phyloP scores from a whole-genome alignment of 2,113 vertebrate species.

The Pyxicephalus adspersus region DNA sequence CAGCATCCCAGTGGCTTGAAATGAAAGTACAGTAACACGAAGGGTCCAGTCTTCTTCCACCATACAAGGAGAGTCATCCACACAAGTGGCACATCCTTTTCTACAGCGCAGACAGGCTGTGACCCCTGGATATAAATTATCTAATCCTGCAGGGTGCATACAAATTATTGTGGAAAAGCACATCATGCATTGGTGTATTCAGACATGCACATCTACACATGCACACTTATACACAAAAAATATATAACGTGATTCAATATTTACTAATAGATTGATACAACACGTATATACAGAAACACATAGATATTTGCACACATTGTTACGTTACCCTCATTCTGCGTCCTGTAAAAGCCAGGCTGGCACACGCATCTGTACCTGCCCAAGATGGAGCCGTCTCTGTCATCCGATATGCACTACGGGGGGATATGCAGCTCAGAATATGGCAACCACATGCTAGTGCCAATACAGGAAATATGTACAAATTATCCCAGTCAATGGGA shows the following conservation, averaged over 20 bases:
- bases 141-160: conserved; percentile 2
- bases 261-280: not conserved
- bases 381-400: conserved; percentile 81
- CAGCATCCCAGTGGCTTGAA: conserved; percentile 88
- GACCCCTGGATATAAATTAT: conserved; percentile 58
- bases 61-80: conserved; percentile 81
- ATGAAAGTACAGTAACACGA: conserved; percentile 73
- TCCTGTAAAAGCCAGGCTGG: conserved; percentile 84
- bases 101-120: conserved; percentile 82
- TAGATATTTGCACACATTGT: conserved; percentile 28
- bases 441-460: conserved; percentile 14
- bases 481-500: not conserved
- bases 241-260: not conserved
- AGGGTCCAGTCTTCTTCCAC: conserved; percentile 79
- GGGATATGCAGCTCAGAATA: conserved; percentile 44
- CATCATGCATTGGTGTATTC: not conserved
- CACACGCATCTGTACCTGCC: conserved; percentile 90
- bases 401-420: conserved; percentile 81
- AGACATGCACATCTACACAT: not conserved
- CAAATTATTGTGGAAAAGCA: not conserved
- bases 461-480: not conserved
- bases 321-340: conserved; percentile 62
- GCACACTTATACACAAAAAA: not conserved
- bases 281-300: conserved; percentile 16
- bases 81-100: conserved; percentile 80